Percentiles rank a stretch among this genome's conserved stretches.
phyloP scores from a whole-genome alignment of 2,888 invertebrate genomes.

The Macrophya annulata region DNA sequence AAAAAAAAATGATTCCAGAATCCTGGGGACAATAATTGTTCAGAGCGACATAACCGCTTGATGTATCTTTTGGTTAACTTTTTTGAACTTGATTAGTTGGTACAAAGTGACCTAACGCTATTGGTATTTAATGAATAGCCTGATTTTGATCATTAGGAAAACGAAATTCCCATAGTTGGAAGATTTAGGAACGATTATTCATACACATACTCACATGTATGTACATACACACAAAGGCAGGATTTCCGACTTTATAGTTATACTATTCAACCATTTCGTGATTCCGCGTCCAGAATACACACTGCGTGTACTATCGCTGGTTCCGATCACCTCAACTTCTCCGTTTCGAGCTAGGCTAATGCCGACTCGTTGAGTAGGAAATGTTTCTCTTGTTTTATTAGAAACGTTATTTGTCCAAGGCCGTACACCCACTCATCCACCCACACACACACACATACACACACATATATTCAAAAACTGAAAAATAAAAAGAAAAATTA shows the following conservation, averaged over 20 bases:
- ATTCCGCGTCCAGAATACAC: conserved; percentile 34
- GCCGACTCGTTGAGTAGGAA: conserved; percentile 34
- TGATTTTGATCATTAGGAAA: neutral
- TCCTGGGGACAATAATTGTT: too few relatives aligned
- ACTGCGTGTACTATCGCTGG: conserved; percentile 35
- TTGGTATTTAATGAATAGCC: neutral
- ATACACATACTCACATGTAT: too few relatives aligned
- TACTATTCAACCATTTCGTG: conserved; percentile 32
- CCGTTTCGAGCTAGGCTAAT: conserved; percentile 38
- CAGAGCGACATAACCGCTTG: neutral
- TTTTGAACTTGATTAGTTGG: neutral
- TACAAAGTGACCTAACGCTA: neutral
- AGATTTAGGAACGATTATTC: conserved; percentile 31
- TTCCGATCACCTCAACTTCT: conserved; percentile 44
- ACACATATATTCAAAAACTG: neutral
- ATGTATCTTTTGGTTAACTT: neutral
- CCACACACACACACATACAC: too few relatives aligned
- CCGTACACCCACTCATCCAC: neutral
- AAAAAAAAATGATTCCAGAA: too few relatives aligned
- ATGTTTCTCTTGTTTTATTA: conserved; percentile 45
- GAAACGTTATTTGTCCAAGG: conserved; percentile 49
- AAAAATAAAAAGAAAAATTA: neutral
- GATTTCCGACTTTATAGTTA: neutral
- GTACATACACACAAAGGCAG: neutral
- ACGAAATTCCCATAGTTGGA: neutral